A percentile compares a stretch with the other conserved stretches of the same genome.
These are phyloP conservation scores for Dione vanillae DNA, from an alignment of 2,888 invertebrate genomes.

Conservation along the genomic window DNA sequence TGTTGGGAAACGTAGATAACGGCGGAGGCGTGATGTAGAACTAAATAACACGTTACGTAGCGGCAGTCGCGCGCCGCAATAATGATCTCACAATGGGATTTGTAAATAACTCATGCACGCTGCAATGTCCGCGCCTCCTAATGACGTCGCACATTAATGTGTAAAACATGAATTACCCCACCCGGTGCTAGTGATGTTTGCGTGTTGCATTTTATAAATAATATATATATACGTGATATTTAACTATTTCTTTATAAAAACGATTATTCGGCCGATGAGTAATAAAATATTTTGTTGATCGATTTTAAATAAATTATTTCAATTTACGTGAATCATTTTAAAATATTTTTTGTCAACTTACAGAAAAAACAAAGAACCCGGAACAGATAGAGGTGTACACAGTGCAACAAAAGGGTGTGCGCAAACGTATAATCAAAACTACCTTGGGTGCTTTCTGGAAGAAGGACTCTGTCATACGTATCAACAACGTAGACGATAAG, in stretches of 20 bases:
- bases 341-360: conserved; percentile 47
- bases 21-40: conserved; percentile 52
- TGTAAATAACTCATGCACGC: conserved; percentile 65
- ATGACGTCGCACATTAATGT: conserved; percentile 42
- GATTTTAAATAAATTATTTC: background rate
- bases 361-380: conserved; percentile 90
- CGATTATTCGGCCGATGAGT: background rate
- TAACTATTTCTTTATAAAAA: background rate
- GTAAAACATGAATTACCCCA: conserved; percentile 38
- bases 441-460: conserved; percentile 88
- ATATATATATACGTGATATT: conserved; percentile 6
- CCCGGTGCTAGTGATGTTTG: conserved; percentile 22
- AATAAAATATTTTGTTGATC: background rate
- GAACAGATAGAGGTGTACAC: conserved; percentile 88
- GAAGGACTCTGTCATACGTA: conserved; percentile 87
- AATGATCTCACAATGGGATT: conserved; percentile 63
- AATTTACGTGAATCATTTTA: background rate
- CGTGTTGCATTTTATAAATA: background rate
- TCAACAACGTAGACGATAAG: conserved; percentile 89
- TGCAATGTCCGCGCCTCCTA: conserved; percentile 44
- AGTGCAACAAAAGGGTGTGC: conserved; percentile 83
- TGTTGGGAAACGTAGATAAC: conserved; percentile 56
- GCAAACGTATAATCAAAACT: conserved; percentile 85
- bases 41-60: conserved; percentile 56
- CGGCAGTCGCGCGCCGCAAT: conserved; percentile 60